phyloP scores from a whole-genome alignment of 2,888 invertebrate species.

The Cremastinae sp. region DNA sequence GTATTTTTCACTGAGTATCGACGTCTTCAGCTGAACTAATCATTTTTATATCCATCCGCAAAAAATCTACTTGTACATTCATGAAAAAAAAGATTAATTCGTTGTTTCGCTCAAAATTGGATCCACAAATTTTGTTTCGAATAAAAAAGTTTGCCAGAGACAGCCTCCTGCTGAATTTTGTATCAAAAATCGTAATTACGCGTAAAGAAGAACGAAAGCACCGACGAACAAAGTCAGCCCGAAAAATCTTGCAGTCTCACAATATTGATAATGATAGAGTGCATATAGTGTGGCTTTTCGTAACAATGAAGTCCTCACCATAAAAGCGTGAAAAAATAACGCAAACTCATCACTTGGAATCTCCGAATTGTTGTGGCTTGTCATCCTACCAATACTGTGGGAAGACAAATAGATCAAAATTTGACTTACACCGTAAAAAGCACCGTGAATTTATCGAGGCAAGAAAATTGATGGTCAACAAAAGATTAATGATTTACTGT shows the following conservation, averaged over 20 bases:
- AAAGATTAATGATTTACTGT: constrained; percentile 15
- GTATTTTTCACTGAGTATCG: no score
- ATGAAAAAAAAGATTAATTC: no score
- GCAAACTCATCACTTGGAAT: constrained; percentile 38
- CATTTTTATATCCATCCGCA: no score
- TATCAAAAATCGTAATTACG: constrained; percentile 32
- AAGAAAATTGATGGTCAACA: constrained; percentile 5
- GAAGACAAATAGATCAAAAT: constrained; percentile 21
- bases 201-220: constrained; percentile 17
- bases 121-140: no score
- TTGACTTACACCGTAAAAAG: constrained; percentile 28
- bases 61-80: no score
- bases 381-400: constrained; percentile 30
- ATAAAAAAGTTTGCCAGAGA: no score
- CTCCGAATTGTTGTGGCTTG: constrained; percentile 16
- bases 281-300: background rate
- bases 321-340: constrained; percentile 34
- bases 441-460: constrained; percentile 32
- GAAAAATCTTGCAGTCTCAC: background rate
- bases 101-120: no score
- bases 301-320: constrained; percentile 7
- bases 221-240: constrained; percentile 8
- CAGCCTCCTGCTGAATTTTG: no score
- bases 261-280: background rate
- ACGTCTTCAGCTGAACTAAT: no score